Conservation (phyloP, 2,888 invertebrate genomes). For the Ypsolopha sequella region DNA sequence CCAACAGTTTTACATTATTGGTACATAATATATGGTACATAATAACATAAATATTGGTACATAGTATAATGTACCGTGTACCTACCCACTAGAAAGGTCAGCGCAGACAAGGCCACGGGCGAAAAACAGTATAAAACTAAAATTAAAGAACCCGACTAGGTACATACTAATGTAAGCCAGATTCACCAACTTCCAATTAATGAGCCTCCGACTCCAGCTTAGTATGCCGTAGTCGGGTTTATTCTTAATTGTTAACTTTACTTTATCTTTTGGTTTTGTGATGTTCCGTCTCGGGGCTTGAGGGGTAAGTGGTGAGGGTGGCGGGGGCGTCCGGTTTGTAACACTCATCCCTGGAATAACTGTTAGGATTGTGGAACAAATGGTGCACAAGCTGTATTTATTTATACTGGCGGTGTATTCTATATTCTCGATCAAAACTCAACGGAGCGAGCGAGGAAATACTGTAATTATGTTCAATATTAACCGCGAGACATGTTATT, state of each 20-base stretch:
- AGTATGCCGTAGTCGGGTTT: too few relatives aligned
- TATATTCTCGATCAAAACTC: slow-evolving; percentile 21
- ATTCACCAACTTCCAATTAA: too few relatives aligned
- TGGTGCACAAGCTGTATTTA: slow-evolving; percentile 15
- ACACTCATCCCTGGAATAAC: slow-evolving; percentile 1
- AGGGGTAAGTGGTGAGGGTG: neutral
- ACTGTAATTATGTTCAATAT: slow-evolving; percentile 46
- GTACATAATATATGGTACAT: too few relatives aligned
- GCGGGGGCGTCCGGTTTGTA: neutral
- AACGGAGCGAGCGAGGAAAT: slow-evolving; percentile 28
- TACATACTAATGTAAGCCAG: too few relatives aligned
- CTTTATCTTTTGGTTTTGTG: too few relatives aligned
- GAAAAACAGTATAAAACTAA: neutral
- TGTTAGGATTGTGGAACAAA: slow-evolving; percentile 5
- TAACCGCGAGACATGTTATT: slow-evolving; percentile 32
- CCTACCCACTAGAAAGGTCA: too few relatives aligned
- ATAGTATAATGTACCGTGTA: too few relatives aligned
- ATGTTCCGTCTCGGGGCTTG: neutral
- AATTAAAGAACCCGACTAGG: too few relatives aligned
- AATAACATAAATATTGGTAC: too few relatives aligned
- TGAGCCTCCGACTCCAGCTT: too few relatives aligned
- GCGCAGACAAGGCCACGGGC: neutral
- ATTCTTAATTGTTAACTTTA: too few relatives aligned
- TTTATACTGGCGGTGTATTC: slow-evolving; percentile 14
- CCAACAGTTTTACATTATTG: too few relatives aligned